Evolutionary conservation across 2,888 invertebrate genomes (phyloP), one percentile per base, ranked within the genome.

Genomic region (Coenonympha arcania): DNA sequence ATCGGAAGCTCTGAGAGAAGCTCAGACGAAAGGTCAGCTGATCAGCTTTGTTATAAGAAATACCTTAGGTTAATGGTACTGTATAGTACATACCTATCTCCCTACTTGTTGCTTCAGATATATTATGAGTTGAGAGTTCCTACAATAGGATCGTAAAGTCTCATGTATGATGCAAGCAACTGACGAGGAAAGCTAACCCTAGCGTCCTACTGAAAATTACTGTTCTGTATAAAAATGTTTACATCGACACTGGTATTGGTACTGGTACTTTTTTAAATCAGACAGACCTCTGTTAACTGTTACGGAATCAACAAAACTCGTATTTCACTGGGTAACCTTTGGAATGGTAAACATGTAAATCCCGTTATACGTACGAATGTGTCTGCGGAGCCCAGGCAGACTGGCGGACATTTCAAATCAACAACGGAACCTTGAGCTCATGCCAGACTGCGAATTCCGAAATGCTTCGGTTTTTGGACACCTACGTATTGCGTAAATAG

Each of bases 401-500:
- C 60, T 49, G 49, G 43, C 56, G 44, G 56, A 55, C 54, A 56
- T 54, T 54, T 55, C 45, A 45, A 51, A 57, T 55, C 48, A 55
- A 53, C 48, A 56, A 48, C 50, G 55, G 55, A 54, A 64, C 59
- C 62, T 64, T 62, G 62, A 64, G 60, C 57, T 51, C 62, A 58
- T 66, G 66, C 72, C 74, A 79, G 78, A 76, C 78, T 60, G 57
- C 59, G 58, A 65, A 71, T 73, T 72, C 69, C 64, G 61, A 66
- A 69, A 68, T 61, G 71, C 61, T 61, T 67, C 58, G 66, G 68
- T 62, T 59, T 69, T 76, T 75, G 71, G 71, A 71, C 73, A 73
- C 69, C 71, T 75, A 77, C 73, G 66, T 73, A 65, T 79, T 79
- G 75, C 79, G 76, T 81, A 77, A 78, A 53, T 53, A 66, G 68